phyloP scores from a whole-genome alignment of 1,140 invertebrate species.

The Sminthurinus signatus region DNA sequence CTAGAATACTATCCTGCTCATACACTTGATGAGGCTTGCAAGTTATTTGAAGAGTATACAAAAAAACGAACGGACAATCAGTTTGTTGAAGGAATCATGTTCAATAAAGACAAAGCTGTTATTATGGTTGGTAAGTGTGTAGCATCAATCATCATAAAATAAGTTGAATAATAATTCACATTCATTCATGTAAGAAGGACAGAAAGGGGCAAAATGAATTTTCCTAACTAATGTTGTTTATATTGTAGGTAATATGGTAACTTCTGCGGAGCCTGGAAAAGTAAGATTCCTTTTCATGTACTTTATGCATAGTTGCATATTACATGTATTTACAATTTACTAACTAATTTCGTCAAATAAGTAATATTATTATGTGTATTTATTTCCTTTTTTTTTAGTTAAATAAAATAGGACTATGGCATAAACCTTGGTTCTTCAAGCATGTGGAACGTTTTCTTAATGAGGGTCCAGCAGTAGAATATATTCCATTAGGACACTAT shows the following conservation, averaged over 20 bases:
- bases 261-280: conserved; percentile 53
- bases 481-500: conserved; percentile 67
- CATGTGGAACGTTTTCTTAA: conserved; percentile 59
- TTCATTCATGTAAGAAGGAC: no score
- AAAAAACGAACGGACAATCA: conserved; percentile 54
- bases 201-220: no score
- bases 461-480: conserved; percentile 52
- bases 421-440: conserved; percentile 78
- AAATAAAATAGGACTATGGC: conserved; percentile 67
- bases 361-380: conserved; percentile 14
- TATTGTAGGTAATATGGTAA: conserved; percentile 66
- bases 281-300: conserved; percentile 50
- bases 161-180: no score
- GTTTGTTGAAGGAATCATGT: conserved; percentile 71
- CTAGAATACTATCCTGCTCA: conserved; percentile 63
- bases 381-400: no score
- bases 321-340: no score
- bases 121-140: conserved; percentile 68
- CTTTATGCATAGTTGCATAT: conserved; percentile 52
- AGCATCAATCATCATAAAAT: no score
- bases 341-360: conserved; percentile 12
- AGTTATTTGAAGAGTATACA: conserved; percentile 52
- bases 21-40: conserved; percentile 50
- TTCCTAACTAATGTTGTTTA: no score
- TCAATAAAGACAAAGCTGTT: conserved; percentile 57